Conservation (phyloP, 2,888 invertebrate species). For the Deilephila porcellus region DNA sequence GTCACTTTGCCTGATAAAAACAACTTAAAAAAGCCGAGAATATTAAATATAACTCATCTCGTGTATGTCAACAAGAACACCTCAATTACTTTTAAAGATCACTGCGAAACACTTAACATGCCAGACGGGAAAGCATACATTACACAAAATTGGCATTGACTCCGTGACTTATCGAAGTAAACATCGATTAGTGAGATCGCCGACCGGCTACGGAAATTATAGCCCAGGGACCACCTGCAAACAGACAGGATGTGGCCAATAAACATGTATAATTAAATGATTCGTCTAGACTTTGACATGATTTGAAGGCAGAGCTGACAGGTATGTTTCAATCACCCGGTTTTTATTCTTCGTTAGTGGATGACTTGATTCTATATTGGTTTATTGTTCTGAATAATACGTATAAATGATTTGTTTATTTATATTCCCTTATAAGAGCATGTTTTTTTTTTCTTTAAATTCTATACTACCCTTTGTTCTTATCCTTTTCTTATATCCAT, state of each 20-base stretch:
- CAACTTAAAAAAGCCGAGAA: neutral
- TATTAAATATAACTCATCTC: neutral
- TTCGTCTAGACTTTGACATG: constrained; percentile 34
- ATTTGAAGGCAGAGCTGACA: neutral
- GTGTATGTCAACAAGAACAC: neutral
- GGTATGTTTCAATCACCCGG: constrained; percentile 10
- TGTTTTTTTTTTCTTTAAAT: no score
- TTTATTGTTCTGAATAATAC: no score
- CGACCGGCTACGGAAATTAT: constrained; percentile 55
- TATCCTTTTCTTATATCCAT: no score
- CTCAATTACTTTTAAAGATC: neutral
- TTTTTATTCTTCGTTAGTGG: neutral
- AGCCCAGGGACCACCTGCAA: constrained; percentile 57
- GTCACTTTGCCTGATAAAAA: neutral
- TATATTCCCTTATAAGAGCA: no score
- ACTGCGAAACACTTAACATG: constrained; percentile 19
- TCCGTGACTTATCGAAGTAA: constrained; percentile 66
- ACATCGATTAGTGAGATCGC: constrained; percentile 62
- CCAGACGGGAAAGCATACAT: neutral
- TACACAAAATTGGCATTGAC: constrained; percentile 51
- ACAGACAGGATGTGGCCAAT: constrained; percentile 10
- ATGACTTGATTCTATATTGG: neutral
- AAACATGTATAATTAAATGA: constrained; percentile 32
- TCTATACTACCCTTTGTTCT: no score
- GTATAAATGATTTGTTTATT: no score